Conservation (phyloP, 2,113 vertebrate genomes). For the Solenodon paradoxus region DNA sequence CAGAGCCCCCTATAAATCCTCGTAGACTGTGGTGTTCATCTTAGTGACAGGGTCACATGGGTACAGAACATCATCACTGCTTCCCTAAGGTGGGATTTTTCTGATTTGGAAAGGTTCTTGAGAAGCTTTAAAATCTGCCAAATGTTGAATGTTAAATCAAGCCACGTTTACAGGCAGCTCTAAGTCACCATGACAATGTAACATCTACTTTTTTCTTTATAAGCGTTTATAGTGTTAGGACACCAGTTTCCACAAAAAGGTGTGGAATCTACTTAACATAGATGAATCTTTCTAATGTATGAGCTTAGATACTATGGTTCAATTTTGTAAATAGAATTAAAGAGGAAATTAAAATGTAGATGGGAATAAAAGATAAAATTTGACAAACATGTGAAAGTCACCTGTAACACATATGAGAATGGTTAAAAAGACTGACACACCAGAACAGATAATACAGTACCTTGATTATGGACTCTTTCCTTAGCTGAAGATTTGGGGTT, state of each 20-base stretch:
- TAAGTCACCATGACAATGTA: background rate
- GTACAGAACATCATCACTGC: background rate
- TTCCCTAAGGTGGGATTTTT: background rate
- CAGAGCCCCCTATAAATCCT: conserved; percentile 36
- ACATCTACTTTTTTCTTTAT: background rate
- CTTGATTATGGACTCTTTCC: conserved; percentile 91
- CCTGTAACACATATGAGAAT: conserved; percentile 70
- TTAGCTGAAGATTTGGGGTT: conserved; percentile 92
- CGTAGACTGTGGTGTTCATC: background rate
- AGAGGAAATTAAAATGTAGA: conserved; percentile 45
- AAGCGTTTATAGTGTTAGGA: background rate
- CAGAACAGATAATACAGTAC: conserved; percentile 87
- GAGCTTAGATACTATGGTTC: conserved; percentile 7
- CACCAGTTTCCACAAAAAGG: conserved; percentile 10
- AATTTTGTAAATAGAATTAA: conserved; percentile 20
- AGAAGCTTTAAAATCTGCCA: conserved; percentile 40
- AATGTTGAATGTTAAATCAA: background rate
- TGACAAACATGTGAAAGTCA: conserved; percentile 31
- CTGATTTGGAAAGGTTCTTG: background rate
- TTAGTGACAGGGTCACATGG: background rate
- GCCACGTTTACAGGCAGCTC: conserved; percentile 19
- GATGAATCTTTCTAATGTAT: conserved; percentile 7
- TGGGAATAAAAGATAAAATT: conserved; percentile 47
- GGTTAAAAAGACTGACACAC: conserved; percentile 66
- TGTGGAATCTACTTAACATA: conserved; percentile 49